Base-by-base conservation (phyloP, 2,797 vertebrate genomes). In the Caiman crocodilus region DNA sequence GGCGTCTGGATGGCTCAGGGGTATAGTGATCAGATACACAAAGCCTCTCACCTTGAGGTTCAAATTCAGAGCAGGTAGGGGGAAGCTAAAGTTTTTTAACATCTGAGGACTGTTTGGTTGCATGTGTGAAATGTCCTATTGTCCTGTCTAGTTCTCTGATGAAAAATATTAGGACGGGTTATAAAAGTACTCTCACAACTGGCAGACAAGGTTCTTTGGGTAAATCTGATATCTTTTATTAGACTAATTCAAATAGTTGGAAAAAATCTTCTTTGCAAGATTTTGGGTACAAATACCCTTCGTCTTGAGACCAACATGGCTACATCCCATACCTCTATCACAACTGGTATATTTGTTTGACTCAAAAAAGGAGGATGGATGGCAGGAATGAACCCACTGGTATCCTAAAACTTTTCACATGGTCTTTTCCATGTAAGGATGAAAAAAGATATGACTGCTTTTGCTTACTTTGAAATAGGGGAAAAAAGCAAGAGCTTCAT, bases 41-140 rank as follows among this genome's bases (percentile, higher is more conserved):
- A 92, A 55, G 32, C 57, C 81, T 92, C 96, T 81, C 50, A 92
- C 82, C 20, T 85, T 56, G 80, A 78, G 63, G 67, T 95, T 96
- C 90, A 94, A 89, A 92, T 20, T 25, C 67, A 92, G 90, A 88
- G 64, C 71, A 91, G 85, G 71, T 0, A 79, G 73, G 59, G 88
- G 79, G 82, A 93, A 81, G 11, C 32, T 71, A 84, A 90, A 91
- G 65, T 2, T 88, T 18, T 50, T 73, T 32, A 28, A 55, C 32
- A 57, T 50, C 13, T 61, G 75, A 91, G 25, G 82, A 74, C 21
- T 23, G 79, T 89, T 63, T 82, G 32, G 57, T 60, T 64, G 69
- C 30, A 59, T 0, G 0, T 3, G 28, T 28, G 14, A 89, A 76
- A 59, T 30, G 57, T 90, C 91, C 50, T 4, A 8, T 14, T 20